A percentile compares a stretch with the other conserved stretches of the same genome.
These are phyloP conservation scores for Plutella xylostella DNA, from an alignment of 2,888 invertebrate species.

Conservation along the genomic window DNA sequence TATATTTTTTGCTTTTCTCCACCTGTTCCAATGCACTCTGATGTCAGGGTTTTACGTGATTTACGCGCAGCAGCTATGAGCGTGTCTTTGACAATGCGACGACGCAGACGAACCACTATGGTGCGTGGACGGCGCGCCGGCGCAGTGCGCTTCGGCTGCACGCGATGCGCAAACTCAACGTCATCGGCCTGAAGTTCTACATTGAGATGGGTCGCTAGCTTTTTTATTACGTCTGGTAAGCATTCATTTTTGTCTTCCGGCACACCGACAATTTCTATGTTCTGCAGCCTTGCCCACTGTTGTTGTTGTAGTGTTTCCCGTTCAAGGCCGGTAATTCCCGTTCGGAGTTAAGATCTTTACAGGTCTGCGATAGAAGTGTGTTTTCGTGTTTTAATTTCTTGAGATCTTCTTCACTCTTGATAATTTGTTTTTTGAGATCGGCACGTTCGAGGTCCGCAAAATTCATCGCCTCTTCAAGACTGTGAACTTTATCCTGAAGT, in stretches of 20 bases:
- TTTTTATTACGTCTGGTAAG: neutral
- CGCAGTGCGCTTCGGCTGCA: conserved; percentile 5
- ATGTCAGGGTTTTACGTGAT: neutral
- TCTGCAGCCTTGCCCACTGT: neutral
- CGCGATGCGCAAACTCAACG: conserved; percentile 14
- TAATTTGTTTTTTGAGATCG: no score
- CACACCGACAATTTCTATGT: neutral
- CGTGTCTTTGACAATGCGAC: neutral
- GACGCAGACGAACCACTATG: neutral
- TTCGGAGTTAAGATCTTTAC: no score
- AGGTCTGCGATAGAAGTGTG: no score
- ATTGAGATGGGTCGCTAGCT: conserved; percentile 6
- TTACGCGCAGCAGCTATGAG: neutral
- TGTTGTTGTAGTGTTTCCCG: no score
- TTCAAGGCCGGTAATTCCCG: no score
- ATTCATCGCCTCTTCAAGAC: no score
- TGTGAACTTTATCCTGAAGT: no score
- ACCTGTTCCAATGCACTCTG: neutral
- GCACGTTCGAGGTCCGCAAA: no score
- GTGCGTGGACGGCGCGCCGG: neutral
- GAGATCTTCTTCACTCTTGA: no score
- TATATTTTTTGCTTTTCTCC: neutral
- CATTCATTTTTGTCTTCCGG: neutral
- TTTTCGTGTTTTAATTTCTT: no score
- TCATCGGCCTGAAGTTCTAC: conserved; percentile 7